Conservation (phyloP, 2,113 vertebrate genomes). For the Rissa tridactyla region DNA sequence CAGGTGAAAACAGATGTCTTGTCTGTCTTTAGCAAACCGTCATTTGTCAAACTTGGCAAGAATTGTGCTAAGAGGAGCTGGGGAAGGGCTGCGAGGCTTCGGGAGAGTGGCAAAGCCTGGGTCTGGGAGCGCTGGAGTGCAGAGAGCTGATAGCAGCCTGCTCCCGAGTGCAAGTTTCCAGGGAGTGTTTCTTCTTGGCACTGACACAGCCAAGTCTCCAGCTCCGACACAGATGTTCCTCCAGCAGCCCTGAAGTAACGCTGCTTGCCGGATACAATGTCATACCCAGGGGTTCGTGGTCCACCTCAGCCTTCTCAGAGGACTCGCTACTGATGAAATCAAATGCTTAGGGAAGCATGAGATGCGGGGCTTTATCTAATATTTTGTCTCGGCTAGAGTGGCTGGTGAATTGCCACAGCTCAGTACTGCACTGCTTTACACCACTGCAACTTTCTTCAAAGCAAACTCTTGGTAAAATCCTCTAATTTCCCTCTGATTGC, state of each 20-base stretch:
- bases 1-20: neutral
- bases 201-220: constrained; percentile 58
- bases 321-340: constrained; percentile 67
- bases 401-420: constrained; percentile 30
- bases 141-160: neutral
- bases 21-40: neutral
- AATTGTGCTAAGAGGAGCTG: neutral
- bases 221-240: constrained; percentile 47
- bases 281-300: constrained; percentile 8
- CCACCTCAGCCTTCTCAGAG: constrained; percentile 23
- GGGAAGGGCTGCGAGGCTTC: neutral
- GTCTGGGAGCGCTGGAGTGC: neutral
- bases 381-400: constrained; percentile 54
- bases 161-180: constrained; percentile 68
- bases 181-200: constrained; percentile 69
- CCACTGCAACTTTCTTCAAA: constrained; percentile 63
- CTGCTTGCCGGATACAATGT: constrained; percentile 15
- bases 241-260: constrained; percentile 31
- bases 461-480: constrained; percentile 62
- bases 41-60: neutral
- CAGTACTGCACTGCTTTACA: constrained; percentile 24
- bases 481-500: constrained; percentile 60
- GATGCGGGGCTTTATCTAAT: constrained; percentile 51
- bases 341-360: constrained; percentile 71
- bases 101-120: neutral